phyloP scores from a whole-genome alignment of 2,888 invertebrate species.

The Aleiodes alternator region DNA sequence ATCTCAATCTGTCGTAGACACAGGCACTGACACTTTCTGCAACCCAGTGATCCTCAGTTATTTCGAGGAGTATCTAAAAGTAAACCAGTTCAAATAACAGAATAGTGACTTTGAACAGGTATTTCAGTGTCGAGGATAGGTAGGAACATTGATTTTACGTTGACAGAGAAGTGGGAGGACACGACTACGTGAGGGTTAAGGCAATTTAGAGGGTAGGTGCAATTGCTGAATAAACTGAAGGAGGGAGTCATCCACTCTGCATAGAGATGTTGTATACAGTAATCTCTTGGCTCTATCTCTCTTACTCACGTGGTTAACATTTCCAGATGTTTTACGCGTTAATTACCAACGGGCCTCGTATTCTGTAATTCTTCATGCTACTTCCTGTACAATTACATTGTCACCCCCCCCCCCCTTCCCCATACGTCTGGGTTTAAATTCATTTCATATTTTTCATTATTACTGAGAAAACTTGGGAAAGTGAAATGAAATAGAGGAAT shows the following conservation, averaged over 20 bases:
- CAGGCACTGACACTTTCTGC: background rate
- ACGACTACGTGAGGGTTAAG: slow-evolving; percentile 40
- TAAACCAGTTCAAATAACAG: no score
- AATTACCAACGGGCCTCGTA: slow-evolving; percentile 57
- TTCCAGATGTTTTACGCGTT: slow-evolving; percentile 58
- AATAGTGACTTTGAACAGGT: slow-evolving; percentile 22
- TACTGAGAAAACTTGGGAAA: background rate
- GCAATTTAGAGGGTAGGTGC: slow-evolving; percentile 51
- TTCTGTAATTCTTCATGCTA: slow-evolving; percentile 16
- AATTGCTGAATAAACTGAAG: slow-evolving; percentile 24
- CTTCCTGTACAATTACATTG: slow-evolving; percentile 18
- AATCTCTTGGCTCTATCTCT: slow-evolving; percentile 32
- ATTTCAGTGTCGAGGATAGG: slow-evolving; percentile 31
- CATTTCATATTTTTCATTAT: background rate
- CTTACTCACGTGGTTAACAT: slow-evolving; percentile 53
- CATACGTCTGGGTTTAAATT: background rate
- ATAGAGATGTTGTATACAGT: slow-evolving; percentile 27
- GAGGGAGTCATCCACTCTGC: slow-evolving; percentile 40
- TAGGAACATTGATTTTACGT: slow-evolving; percentile 49
- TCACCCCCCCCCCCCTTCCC: no score
- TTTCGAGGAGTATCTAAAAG: slow-evolving; percentile 12
- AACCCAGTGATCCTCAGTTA: slow-evolving; percentile 8
- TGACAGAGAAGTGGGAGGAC: slow-evolving; percentile 25
- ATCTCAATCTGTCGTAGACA: slow-evolving; percentile 11
- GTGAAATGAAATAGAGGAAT: background rate